Percentiles rank a stretch among this genome's conserved stretches.
Evolutionary conservation across 2,113 vertebrate species (phyloP).

Genomic region (Cololabis saira): DNA sequence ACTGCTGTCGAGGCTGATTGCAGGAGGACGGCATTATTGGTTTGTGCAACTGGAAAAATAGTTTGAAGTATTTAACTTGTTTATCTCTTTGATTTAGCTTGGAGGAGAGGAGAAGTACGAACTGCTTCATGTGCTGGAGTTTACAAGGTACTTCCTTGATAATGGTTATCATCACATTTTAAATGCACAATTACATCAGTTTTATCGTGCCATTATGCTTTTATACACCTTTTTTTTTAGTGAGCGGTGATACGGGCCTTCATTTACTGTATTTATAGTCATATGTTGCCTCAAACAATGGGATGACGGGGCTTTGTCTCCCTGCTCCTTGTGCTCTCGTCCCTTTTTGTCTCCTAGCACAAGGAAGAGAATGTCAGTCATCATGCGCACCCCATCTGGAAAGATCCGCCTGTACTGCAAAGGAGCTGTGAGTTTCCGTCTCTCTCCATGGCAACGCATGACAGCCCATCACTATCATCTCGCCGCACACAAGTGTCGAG

Average conservation of each 20-base stretch:
- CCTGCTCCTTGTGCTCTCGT: background rate
- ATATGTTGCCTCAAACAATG: too few relatives aligned
- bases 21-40: conserved; percentile 16
- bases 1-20: conserved; percentile 57
- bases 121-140: conserved; percentile 95
- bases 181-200: background rate
- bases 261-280: too few relatives aligned
- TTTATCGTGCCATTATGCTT: background rate
- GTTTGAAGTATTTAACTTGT: conserved; percentile 24
- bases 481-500: conserved; percentile 11
- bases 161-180: background rate
- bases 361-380: conserved; percentile 98
- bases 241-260: too few relatives aligned
- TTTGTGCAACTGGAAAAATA: conserved; percentile 29
- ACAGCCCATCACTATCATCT: conserved; percentile 49
- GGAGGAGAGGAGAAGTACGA: conserved; percentile 93
- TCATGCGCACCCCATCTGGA: conserved; percentile 95
- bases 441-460: conserved; percentile 78
- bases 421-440: conserved; percentile 94
- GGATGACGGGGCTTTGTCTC: too few relatives aligned
- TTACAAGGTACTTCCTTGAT: conserved; percentile 88
- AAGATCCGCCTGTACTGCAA: conserved; percentile 99
- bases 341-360: conserved; percentile 73
- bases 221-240: too few relatives aligned
- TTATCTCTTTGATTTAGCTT: conserved; percentile 76